phyloP scores from a whole-genome alignment of 2,113 vertebrate species.

The Labeo rohita region DNA sequence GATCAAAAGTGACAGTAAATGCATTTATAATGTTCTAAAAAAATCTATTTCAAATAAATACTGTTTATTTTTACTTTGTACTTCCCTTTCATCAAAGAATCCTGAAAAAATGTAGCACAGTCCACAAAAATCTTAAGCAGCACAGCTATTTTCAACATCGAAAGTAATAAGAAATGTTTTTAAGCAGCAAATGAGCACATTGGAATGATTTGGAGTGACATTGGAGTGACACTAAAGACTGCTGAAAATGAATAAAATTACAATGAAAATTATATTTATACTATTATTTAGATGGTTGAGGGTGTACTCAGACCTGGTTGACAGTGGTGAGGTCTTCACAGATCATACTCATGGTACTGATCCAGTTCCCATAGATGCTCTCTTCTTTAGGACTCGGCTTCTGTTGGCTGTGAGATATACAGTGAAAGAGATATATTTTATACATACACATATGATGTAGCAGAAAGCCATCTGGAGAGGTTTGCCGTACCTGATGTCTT shows the following conservation, averaged over 20 bases:
- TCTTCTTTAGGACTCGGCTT: constrained; percentile 69
- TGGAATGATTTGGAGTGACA: too few relatives aligned
- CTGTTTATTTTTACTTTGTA: background rate
- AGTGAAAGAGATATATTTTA: background rate
- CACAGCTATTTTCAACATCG: background rate
- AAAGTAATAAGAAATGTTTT: background rate
- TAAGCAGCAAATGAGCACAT: background rate
- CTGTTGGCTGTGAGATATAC: constrained; percentile 60
- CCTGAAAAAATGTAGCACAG: background rate
- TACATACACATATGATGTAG: constrained; percentile 1
- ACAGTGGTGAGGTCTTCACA: constrained; percentile 69
- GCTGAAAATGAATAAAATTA: background rate
- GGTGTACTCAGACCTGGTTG: constrained; percentile 56
- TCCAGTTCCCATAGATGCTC: constrained; percentile 77
- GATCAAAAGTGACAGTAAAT: too few relatives aligned
- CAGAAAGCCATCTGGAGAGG: background rate
- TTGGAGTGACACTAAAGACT: background rate
- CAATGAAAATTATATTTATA: background rate
- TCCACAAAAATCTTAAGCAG: background rate
- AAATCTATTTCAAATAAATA: background rate
- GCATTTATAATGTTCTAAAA: too few relatives aligned
- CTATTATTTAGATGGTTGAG: background rate
- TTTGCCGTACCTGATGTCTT: constrained; percentile 68
- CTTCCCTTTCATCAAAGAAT: background rate
- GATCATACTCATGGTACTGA: constrained; percentile 74